Percentiles rank a stretch among this genome's conserved stretches.
These are phyloP conservation scores for Scaptomyza hsui DNA, from an alignment of 1,140 invertebrate genomes.

Conservation along the genomic window DNA sequence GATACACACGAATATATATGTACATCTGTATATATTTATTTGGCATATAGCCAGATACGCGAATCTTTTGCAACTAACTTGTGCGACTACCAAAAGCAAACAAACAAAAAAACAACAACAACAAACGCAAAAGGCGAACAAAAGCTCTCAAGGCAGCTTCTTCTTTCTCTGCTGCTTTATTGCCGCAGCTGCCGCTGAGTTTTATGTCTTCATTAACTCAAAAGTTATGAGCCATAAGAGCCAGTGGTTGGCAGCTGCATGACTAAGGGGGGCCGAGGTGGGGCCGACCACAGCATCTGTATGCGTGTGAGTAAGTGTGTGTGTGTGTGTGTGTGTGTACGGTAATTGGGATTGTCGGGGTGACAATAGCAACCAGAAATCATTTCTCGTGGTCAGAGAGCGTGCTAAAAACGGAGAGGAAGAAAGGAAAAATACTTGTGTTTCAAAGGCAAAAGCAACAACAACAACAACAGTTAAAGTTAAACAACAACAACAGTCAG, in stretches of 20 bases:
- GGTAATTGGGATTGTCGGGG: conserved; percentile 54
- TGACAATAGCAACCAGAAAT: conserved; percentile 49
- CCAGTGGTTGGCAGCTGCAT: conserved; percentile 11
- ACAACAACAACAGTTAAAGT: conserved; percentile 39
- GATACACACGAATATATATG: conserved; percentile 36
- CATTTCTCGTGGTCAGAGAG: conserved; percentile 23
- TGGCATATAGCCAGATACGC: conserved; percentile 37
- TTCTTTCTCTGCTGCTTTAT: conserved; percentile 44
- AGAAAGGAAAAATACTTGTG: conserved; percentile 1
- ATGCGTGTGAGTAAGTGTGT: neutral
- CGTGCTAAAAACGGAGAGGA: conserved; percentile 29
- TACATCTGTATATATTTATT: neutral
- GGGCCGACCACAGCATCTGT: conserved; percentile 54
- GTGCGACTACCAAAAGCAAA: conserved; percentile 56
- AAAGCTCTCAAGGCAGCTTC: conserved; percentile 40
- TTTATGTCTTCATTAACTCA: conserved; percentile 83
- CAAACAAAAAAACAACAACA: conserved; percentile 36
- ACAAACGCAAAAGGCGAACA: conserved; percentile 14
- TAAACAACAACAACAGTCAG: conserved; percentile 34
- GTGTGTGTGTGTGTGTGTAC: conserved; percentile 29
- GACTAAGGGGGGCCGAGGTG: conserved; percentile 5
- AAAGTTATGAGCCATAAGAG: conserved; percentile 77
- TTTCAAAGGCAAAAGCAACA: conserved; percentile 14
- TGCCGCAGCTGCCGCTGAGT: conserved; percentile 70
- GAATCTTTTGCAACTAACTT: conserved; percentile 67